phyloP scores from a whole-genome alignment of 2,888 invertebrate species.

The Mamestra brassicae region DNA sequence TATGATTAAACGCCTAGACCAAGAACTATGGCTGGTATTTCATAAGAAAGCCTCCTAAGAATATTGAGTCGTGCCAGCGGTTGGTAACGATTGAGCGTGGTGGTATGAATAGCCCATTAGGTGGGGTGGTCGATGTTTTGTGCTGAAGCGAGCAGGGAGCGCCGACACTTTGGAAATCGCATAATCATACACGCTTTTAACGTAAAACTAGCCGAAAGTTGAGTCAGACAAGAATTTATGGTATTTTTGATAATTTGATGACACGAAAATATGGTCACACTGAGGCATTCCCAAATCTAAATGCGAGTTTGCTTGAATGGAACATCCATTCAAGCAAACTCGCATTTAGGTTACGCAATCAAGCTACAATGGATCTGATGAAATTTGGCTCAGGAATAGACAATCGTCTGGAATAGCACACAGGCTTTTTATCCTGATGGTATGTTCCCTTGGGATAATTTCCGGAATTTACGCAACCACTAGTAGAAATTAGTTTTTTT shows the following conservation, averaged over 20 bases:
- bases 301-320: too few relatives aligned
- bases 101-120: slow-evolving; percentile 41
- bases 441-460: too few relatives aligned
- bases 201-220: slow-evolving; percentile 12
- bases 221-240: neutral
- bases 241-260: slow-evolving; percentile 5
- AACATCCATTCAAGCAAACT: too few relatives aligned
- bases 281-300: neutral
- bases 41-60: slow-evolving; percentile 29
- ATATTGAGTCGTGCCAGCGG: slow-evolving; percentile 16
- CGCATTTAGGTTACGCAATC: too few relatives aligned
- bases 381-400: too few relatives aligned
- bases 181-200: slow-evolving; percentile 45
- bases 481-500: too few relatives aligned
- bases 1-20: slow-evolving; percentile 22
- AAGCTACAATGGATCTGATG: too few relatives aligned
- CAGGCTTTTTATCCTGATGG: too few relatives aligned
- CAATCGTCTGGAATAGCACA: too few relatives aligned
- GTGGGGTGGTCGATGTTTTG: slow-evolving; percentile 26
- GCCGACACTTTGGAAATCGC: slow-evolving; percentile 37
- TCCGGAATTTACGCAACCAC: too few relatives aligned
- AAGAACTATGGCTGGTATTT: slow-evolving; percentile 32
- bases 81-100: slow-evolving; percentile 33
- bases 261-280: slow-evolving; percentile 9
- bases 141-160: slow-evolving; percentile 8